Evolutionary conservation across 1,140 invertebrate genomes (phyloP), one percentile per base, ranked within the genome.

Genomic region (Drosophila asahinai): DNA sequence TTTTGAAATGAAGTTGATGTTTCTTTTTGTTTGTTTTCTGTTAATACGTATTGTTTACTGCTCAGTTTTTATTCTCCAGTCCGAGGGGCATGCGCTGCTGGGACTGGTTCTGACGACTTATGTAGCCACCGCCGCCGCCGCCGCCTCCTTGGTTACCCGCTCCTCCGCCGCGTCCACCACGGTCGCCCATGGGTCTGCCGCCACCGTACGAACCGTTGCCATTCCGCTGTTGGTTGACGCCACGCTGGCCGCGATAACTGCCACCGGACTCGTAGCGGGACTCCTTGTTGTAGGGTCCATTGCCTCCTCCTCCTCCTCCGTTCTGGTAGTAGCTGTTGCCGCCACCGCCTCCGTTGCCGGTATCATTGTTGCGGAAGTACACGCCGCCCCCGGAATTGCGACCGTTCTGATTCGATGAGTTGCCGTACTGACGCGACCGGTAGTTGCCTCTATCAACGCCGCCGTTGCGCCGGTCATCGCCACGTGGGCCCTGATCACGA

Each of bases 281-380:
- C 27, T 89, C 84, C 52, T 89, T 89, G 52, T 92, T 92, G 60
- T 87, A 87, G 5, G 78, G 54, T 3, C 54, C 54, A 25, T 57
- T 77, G 14, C 84, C 81, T 0, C 82, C 68, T 9, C 68, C 62
- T n/a, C 66, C 75, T 43, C 77, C 72, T 7, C 83, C 80, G 27
- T 83, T 91, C 40, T 89, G 83, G 19, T 89, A 89, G 42, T 87
- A 86, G 30, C 22, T 75, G 68, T 55, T 80, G 9, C 68, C 79
- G 0, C 64, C 58, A 43, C 67, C 80, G 2, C 65, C 58, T 52
- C 79, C 71, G 19, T 58, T 80, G 15, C 77, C 77, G 1, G 86
- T 70, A 59, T 92, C 91, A 55, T 92, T 92, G 58, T 92, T 92
- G 49, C 91, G 91, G 81, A 92, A 92, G 54, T 92, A 92, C 2